Evolutionary conservation across 2,113 vertebrate genomes (phyloP).

Genomic region (Amphilophus citrinellus): DNA sequence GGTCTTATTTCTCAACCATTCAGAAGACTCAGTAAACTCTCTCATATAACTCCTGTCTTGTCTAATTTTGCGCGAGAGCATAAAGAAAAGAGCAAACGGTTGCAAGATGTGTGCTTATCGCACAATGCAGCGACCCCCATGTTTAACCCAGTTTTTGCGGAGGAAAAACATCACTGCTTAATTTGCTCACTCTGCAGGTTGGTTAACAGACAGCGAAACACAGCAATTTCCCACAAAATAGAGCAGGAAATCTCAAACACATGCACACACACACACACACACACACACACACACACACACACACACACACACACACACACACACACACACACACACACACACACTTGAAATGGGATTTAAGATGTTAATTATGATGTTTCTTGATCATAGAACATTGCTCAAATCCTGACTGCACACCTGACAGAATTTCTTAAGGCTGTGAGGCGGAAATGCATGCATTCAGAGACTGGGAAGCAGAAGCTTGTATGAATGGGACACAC

Average conservation of each 20-base stretch:
- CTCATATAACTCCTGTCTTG: conserved; percentile 43
- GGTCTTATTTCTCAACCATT: conserved; percentile 67
- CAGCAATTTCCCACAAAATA: conserved; percentile 62
- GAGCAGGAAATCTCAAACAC: conserved; percentile 45
- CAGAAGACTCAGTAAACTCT: conserved; percentile 55
- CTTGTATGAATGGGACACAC: conserved; percentile 28
- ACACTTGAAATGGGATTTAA: conserved; percentile 58
- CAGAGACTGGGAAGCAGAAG: conserved; percentile 38
- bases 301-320: background rate
- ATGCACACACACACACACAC: too few relatives aligned
- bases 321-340: background rate
- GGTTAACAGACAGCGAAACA: conserved; percentile 66
- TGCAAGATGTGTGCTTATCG: conserved; percentile 74
- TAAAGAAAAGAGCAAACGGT: conserved; percentile 76
- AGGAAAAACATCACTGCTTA: conserved; percentile 62
- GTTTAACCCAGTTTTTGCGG: conserved; percentile 76
- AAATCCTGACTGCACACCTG: conserved; percentile 60
- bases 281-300: background rate
- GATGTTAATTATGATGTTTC: conserved; percentile 77
- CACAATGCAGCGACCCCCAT: conserved; percentile 68
- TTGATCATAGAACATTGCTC: conserved; percentile 56
- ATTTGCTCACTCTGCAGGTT: conserved; percentile 75
- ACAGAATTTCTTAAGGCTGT: conserved; percentile 44
- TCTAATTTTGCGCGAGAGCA: conserved; percentile 61
- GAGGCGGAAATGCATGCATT: conserved; percentile 14